Evolutionary conservation across 1,140 invertebrate genomes (phyloP).

Genomic region (Drosophila pseudoananassae): DNA sequence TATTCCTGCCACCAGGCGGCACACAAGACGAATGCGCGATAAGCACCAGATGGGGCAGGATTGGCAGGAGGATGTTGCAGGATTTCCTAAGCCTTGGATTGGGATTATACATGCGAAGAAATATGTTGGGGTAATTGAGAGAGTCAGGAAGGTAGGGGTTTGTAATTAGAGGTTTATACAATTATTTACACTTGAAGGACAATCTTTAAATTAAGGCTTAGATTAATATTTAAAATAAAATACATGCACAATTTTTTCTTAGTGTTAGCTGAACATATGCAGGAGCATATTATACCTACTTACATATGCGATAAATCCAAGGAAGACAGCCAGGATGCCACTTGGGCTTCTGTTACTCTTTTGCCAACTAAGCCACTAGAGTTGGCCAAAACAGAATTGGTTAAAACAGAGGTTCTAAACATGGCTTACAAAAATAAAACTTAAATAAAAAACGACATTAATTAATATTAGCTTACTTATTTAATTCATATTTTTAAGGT

Average conservation of each 20-base stretch:
- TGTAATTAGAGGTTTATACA: too few species aligned
- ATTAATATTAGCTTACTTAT: neutral
- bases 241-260: neutral
- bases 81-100: neutral
- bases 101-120: neutral
- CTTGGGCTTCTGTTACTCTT: neutral
- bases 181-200: too few species aligned
- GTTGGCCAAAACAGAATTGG: neutral
- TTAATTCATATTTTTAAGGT: neutral
- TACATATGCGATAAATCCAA: slow-evolving; percentile 26
- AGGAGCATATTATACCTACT: slow-evolving; percentile 9
- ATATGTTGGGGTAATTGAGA: neutral
- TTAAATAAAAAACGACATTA: neutral
- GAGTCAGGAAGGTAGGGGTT: too few species aligned
- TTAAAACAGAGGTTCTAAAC: too few species aligned
- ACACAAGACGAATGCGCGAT: slow-evolving; percentile 42
- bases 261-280: slow-evolving; percentile 12
- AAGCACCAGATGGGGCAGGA: slow-evolving; percentile 18
- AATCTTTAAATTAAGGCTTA: too few species aligned
- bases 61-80: neutral
- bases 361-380: neutral
- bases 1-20: slow-evolving; percentile 17
- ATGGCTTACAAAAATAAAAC: neutral
- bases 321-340: slow-evolving; percentile 8
- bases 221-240: neutral